Base-by-base conservation (phyloP, 2,888 invertebrate species). In the Lordiphosa andalusiaca region DNA sequence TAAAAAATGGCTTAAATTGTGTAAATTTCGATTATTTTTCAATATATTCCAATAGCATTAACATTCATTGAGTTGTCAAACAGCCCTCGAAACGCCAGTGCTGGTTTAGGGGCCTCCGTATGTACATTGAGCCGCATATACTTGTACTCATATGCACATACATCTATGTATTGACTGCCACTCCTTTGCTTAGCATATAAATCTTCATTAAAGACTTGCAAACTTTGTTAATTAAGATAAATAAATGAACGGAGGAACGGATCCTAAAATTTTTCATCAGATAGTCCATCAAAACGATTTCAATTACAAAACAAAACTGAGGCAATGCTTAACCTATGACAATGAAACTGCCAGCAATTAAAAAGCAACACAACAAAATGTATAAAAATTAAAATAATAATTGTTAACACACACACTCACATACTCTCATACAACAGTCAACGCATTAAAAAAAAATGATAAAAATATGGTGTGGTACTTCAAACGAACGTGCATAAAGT, bases 321-420 rank as follows among this genome's bases (percentile, higher is more conserved):
- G 65, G 65, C 56, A 63, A 63, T 47, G 58, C 64, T 54, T 64
- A 62, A 64, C 59, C 60, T 59, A 62, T 76, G 81, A 55, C 84
- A 84, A 77, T 84, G 77, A 77, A 69, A 73, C 54, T 53, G 40
- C 25, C 33, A 58, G 57, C 49, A 60, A 62, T 64, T 60, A 69
- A 38, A 53, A 52, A 55, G 30, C 30, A 36, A 57, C 23, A 12
- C 3, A 56, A 47, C 40, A 63, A 10, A 50, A 69, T 39, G 42
- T 50, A 60, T 61, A 55, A 46, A 68, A 75, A 82, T 69, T 55
- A 51, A 58, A 69, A 67, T 65, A 51, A 59, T 62, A 53, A 60
- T 61, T 61, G 66, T 64, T 55, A 53, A 60, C 46, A 38, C 48
- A 53, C 19, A 63, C 37, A 58, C 19, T 7, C 37, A 4, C 40